Evolutionary conservation across 2,113 vertebrate species (phyloP), one percentile per base, ranked within the genome.

Genomic region (Chloropsis hardwickii): DNA sequence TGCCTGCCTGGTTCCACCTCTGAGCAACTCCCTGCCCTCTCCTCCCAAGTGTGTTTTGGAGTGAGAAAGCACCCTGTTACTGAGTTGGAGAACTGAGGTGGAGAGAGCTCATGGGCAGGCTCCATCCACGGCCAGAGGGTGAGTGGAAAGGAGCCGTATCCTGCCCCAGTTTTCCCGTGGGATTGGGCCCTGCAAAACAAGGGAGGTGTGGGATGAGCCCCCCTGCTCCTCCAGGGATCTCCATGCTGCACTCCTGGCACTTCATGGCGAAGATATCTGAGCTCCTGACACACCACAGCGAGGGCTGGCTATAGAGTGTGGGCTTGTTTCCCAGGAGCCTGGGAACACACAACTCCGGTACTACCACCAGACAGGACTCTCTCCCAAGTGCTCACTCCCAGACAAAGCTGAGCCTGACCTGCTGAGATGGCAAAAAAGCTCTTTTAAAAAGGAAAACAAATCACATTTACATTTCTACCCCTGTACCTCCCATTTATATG

Each of bases 321-420:
- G 67, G 25, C 12, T 11, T 8, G 57, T 58, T 62, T 50, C 73
- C 85, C 4, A 0, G 74, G 91, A 88, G 81, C 79, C 67, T 93
- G 88, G 79, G 88, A 86, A 92, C 33, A 19, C 2, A 64, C 37
- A 80, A 1, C 23, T 70, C 54, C 67, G 29, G 16, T 7, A 27
- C 15, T 7, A 20, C 35, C 67, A 45, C 23, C 84, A 66, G 56
- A 57, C 31, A 5, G 20, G 86, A 29, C 47, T 39, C 81, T 44
- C 45, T 60, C 69, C 84, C 39, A 78, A 64, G 69, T 2, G 2
- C 67, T 64, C 1, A 0, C 73, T 79, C 51, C 65, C 87, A 91
- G 87, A 89, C 93, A 91, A 92, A 88, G 76, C 85, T 39, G 80
- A 86, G 88, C 56, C 45, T 69, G 90, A 90, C 90, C 71, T 73